Percentiles rank a stretch among this genome's conserved stretches.
Evolutionary conservation across 92 coral and sea anemone genomes (phyloP).

Genomic region (Epizoanthus fatuus): DNA sequence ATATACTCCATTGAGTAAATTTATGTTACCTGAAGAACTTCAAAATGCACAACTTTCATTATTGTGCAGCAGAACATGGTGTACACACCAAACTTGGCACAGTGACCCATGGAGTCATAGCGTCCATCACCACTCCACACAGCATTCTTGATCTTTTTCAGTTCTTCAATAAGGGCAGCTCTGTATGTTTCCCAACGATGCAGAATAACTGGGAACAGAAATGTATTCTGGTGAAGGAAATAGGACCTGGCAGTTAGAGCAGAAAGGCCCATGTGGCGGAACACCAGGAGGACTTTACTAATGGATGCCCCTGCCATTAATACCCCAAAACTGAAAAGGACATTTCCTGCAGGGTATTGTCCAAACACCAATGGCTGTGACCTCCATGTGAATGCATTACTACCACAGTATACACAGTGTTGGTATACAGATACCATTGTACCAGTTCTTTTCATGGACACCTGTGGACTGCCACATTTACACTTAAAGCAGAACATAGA

Average conservation of each 20-base stretch:
- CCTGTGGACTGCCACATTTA: slow-evolving; percentile 51
- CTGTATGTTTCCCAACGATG: slow-evolving; percentile 61
- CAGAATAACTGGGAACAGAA: slow-evolving; percentile 64
- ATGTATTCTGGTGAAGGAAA: slow-evolving; percentile 63
- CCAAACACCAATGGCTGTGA: slow-evolving; percentile 71
- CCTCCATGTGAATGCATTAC: slow-evolving; percentile 62
- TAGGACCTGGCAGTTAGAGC: slow-evolving; percentile 57
- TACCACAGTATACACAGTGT: slow-evolving; percentile 54
- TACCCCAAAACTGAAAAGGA: slow-evolving; percentile 63
- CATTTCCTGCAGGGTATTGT: slow-evolving; percentile 71
- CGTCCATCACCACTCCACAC: slow-evolving; percentile 76
- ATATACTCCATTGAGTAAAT: too few relatives aligned
- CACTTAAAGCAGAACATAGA: slow-evolving; percentile 77
- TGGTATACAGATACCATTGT: slow-evolving; percentile 74
- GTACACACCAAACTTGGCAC: slow-evolving; percentile 62
- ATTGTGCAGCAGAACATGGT: slow-evolving; percentile 47
- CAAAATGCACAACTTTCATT: slow-evolving; percentile 53
- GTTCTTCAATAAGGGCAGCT: slow-evolving; percentile 30
- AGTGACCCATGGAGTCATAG: slow-evolving; percentile 67
- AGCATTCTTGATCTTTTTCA: slow-evolving; percentile 34
- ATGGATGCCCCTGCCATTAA: slow-evolving; percentile 79
- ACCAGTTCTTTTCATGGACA: slow-evolving; percentile 62
- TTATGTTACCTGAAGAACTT: slow-evolving; percentile 52
- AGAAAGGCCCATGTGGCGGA: slow-evolving; percentile 66
- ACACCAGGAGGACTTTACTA: slow-evolving; percentile 62